Evolutionary conservation across 1,140 invertebrate genomes (phyloP), one percentile per base, ranked within the genome.

Genomic region (Lepidurus couesii): DNA sequence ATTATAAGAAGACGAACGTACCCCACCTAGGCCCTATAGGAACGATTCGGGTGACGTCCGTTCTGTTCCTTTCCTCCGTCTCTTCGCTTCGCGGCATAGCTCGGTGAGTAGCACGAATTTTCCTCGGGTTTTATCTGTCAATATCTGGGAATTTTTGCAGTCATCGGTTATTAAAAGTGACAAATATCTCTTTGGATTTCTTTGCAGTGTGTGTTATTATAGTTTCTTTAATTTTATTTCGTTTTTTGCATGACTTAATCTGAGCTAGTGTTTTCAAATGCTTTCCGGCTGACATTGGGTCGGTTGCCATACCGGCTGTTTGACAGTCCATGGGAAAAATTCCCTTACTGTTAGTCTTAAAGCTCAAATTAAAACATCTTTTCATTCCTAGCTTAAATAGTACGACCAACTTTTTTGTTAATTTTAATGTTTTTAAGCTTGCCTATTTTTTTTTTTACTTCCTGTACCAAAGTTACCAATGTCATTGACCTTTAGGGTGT

Each of bases 21-120:
- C n/a, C 53, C 53, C 53, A 65, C 53, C 53, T n/a, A 65, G 53
- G 53, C 3, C 53, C 53, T 65, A 65, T 65, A 16, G 53, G 53
- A 65, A n/a, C 53, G 53, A 65, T 65, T 21, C 6, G 53, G 8
- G 8, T 65, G 53, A 65, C 53, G 53, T 65, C 16, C 53, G 53
- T 65, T 65, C 53, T n/a, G 53, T 21, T 13, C 8, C 13, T n/a
- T 16, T 65, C 53, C 53, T 65, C 53, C 9, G 53, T 16, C 53
- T 65, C 53, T 65, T 65, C 53, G 53, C 53, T 65, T 65, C 53
- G 16, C 21, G 53, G 53, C 53, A 65, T 65, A 65, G 53, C 53
- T 65, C 53, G 53, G 53, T 65, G 53, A 65, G 53, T 65, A 65
- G 21, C 53, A 21, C 21, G 53, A 65, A 65, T 21, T 65, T 16